A percentile compares a stretch with the other conserved stretches of the same genome.
phyloP scores from a whole-genome alignment of 2,888 invertebrate species.

The Phoronis australis region DNA sequence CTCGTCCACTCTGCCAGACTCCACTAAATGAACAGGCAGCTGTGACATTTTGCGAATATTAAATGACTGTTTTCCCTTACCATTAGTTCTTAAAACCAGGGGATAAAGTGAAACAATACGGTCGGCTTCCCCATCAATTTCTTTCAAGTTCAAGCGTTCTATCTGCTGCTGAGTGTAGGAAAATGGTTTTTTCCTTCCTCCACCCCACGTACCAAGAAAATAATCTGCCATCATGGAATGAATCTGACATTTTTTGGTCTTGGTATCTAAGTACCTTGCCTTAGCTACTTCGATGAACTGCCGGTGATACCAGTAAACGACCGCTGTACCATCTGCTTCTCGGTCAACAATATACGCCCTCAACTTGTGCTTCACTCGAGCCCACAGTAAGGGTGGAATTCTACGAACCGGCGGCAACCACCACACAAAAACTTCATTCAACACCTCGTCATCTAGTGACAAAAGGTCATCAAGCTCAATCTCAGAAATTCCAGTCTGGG shows the following conservation, averaged over 20 bases:
- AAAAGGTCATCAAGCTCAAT: conserved; percentile 25
- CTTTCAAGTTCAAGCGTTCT: conserved; percentile 19
- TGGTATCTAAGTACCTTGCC: conserved; percentile 14
- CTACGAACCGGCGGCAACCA: conserved; percentile 35
- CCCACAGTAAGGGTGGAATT: conserved; percentile 28
- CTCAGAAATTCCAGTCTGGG: conserved; percentile 23
- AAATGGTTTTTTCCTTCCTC: conserved; percentile 33
- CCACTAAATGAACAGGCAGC: conserved; percentile 34
- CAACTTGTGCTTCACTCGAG: conserved; percentile 20
- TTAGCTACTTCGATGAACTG: conserved; percentile 17
- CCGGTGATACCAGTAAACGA: conserved; percentile 21
- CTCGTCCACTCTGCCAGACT: conserved; percentile 64
- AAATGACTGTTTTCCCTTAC: conserved; percentile 15
- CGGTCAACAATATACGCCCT: conserved; percentile 23
- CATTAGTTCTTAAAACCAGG: conserved; percentile 21
- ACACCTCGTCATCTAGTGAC: conserved; percentile 22
- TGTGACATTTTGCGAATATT: conserved; percentile 42
- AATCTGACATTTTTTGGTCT: too few relatives aligned
- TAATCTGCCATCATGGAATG: conserved; percentile 40
- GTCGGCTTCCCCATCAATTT: conserved; percentile 25
- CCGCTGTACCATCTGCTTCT: conserved; percentile 22
- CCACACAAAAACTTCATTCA: conserved; percentile 23
- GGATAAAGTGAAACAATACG: conserved; percentile 39
- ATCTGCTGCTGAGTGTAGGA: conserved; percentile 19
- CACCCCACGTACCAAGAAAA: conserved; percentile 40